Conservation (phyloP, 2,888 invertebrate genomes). For the Aplocera efformata region DNA sequence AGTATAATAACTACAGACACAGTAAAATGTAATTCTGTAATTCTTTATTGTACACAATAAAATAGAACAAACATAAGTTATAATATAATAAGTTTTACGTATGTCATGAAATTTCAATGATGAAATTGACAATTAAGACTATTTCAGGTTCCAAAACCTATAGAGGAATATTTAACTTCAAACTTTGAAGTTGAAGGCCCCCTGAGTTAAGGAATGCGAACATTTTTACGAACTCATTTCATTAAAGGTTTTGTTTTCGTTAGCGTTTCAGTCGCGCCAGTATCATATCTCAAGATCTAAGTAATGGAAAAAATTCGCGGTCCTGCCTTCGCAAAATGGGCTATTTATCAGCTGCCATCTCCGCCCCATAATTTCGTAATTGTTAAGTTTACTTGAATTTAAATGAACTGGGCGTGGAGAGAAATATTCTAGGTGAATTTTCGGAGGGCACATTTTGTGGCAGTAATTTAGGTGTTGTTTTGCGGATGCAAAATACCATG, state of each 20-base stretch:
- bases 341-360: slow-evolving; percentile 32
- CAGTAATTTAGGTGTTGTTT: not conserved
- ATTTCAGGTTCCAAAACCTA: no score
- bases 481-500: no score
- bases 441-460: slow-evolving; percentile 5
- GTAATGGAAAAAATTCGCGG: slow-evolving; percentile 31
- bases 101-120: no score
- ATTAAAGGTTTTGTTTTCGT: slow-evolving; percentile 15
- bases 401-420: slow-evolving; percentile 26
- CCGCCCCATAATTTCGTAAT: slow-evolving; percentile 32
- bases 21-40: no score
- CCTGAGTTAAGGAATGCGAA: no score
- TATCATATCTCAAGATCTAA: slow-evolving; percentile 30
- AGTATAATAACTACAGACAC: no score
- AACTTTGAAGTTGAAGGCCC: no score
- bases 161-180: no score
- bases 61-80: no score
- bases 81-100: no score
- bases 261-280: slow-evolving; percentile 10
- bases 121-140: no score
- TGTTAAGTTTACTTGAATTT: slow-evolving; percentile 32
- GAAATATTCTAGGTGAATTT: slow-evolving; percentile 12
- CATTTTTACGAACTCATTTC: slow-evolving; percentile 5
- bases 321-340: slow-evolving; percentile 28
- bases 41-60: no score